Conservation (phyloP, 2,113 vertebrate genomes). For the Narcine bancroftii region DNA sequence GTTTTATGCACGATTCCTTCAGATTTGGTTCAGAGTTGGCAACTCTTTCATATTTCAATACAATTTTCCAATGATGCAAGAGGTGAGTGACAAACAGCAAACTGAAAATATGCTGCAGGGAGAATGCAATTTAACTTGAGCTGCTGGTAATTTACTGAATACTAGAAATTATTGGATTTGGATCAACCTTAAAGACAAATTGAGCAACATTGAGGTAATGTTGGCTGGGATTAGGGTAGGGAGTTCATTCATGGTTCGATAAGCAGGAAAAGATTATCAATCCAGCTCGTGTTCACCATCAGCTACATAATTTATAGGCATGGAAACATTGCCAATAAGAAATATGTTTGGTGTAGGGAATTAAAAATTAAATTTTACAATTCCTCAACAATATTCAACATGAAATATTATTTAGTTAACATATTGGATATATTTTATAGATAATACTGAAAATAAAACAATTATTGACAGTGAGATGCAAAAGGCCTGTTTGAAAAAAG, state of each 20-base stretch:
- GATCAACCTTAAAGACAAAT: no score
- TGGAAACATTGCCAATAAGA: neutral
- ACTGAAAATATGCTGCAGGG: neutral
- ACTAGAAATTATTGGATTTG: neutral
- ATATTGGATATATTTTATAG: neutral
- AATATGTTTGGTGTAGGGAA: neutral
- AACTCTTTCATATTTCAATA: no score
- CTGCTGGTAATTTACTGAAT: neutral
- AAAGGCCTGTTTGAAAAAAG: neutral
- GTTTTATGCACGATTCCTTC: no score
- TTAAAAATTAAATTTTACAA: neutral
- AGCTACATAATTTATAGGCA: neutral
- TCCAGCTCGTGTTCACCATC: neutral
- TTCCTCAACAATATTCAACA: neutral
- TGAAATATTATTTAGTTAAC: neutral
- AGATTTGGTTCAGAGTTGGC: no score
- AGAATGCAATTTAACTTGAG: neutral
- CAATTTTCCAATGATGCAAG: neutral
- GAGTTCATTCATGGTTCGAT: no score
- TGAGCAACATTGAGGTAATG: no score
- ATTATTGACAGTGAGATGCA: neutral
- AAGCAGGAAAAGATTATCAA: neutral
- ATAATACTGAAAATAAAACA: constrained; percentile 4
- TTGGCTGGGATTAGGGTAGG: no score
- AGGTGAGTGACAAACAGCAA: neutral